These are phyloP conservation scores for Chrysolina oricalcia DNA, from an alignment of 2,888 invertebrate genomes.

Conservation along the genomic window DNA sequence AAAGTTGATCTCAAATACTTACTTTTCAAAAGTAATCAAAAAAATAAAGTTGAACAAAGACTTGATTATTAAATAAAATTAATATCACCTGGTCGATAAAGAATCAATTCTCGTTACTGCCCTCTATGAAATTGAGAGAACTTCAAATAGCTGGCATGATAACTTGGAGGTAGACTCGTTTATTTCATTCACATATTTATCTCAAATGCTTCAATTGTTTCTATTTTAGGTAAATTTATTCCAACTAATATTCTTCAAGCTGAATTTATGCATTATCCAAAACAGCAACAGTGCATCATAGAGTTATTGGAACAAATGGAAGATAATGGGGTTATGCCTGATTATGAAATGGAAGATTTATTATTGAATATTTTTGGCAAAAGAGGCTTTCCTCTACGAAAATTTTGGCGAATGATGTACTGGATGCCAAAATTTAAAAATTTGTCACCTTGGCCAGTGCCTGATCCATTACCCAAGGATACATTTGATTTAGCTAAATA, in stretches of 20 bases:
- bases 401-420: slow-evolving; percentile 88
- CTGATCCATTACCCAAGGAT: slow-evolving; percentile 85
- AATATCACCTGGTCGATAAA: no score
- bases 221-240: slow-evolving; percentile 79
- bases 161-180: neutral
- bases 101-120: no score
- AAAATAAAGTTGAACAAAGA: no score
- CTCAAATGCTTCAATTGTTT: neutral
- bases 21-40: no score
- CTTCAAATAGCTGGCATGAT: neutral
- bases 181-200: neutral
- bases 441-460: slow-evolving; percentile 89
- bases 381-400: slow-evolving; percentile 81
- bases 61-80: no score
- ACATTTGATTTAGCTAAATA: slow-evolving; percentile 85
- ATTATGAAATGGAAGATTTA: slow-evolving; percentile 89
- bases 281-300: slow-evolving; percentile 95
- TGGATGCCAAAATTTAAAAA: slow-evolving; percentile 97
- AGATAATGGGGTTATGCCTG: slow-evolving; percentile 89
- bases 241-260: slow-evolving; percentile 88
- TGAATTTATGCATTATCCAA: slow-evolving; percentile 94
- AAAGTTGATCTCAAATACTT: no score
- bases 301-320: slow-evolving; percentile 96
- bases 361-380: slow-evolving; percentile 89
- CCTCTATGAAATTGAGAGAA: neutral